Conservation (phyloP, 2,797 vertebrate genomes). For the Scomberomorus guttatus region DNA sequence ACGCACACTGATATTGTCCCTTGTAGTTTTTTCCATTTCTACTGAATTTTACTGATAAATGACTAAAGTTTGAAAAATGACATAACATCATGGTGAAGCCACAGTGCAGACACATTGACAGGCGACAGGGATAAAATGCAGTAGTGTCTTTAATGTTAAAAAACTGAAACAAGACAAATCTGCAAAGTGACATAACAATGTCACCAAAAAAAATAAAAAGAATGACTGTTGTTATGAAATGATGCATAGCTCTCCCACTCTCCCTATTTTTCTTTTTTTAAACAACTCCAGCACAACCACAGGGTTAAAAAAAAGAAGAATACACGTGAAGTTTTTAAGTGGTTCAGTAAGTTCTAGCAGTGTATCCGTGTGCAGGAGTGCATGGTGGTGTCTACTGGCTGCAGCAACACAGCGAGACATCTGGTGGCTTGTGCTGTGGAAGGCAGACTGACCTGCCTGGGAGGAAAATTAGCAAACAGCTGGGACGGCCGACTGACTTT, state of each 20-base stretch:
- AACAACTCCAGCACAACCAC: too few relatives aligned
- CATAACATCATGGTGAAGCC: not conserved
- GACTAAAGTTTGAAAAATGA: not conserved
- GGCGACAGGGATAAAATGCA: not conserved
- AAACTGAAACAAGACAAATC: too few relatives aligned
- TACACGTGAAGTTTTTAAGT: not conserved
- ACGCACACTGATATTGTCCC: slow-evolving; percentile 9
- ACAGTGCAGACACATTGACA: not conserved
- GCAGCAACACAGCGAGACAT: slow-evolving; percentile 26
- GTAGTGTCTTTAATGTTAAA: too few relatives aligned
- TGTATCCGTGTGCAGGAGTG: not conserved
- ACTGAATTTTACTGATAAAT: not conserved
- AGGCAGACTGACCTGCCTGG: slow-evolving; percentile 30
- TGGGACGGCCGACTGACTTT: slow-evolving; percentile 16
- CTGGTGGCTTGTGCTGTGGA: slow-evolving; percentile 28
- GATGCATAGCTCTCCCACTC: too few relatives aligned
- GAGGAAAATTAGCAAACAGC: slow-evolving; percentile 28
- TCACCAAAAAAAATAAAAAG: not conserved
- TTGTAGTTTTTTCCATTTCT: slow-evolving; percentile 12
- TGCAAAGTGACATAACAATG: not conserved
- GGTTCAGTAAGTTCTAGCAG: too few relatives aligned
- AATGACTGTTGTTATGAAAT: not conserved
- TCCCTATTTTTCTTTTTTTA: too few relatives aligned
- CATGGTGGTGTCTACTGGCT: slow-evolving; percentile 1
- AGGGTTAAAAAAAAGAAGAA: not conserved